A percentile compares a stretch with the other conserved stretches of the same genome.
Conservation (phyloP, 92 coral and sea anemone species). For the Epizoanthus scotinus region DNA sequence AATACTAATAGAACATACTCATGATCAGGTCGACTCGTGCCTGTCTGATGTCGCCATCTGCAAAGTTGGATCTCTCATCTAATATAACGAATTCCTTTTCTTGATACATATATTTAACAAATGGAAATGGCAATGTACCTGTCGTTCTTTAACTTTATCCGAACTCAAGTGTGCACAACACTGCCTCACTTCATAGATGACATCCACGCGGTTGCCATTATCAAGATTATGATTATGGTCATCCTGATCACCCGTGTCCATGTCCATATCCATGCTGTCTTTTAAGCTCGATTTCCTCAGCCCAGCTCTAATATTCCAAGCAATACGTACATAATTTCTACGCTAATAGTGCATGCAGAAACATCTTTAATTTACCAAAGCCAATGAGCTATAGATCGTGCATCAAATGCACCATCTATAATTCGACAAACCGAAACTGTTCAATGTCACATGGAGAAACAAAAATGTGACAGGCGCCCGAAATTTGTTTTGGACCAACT, state of each 20-base stretch:
- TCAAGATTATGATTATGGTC: too few relatives aligned
- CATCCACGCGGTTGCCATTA: not conserved
- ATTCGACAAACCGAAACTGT: too few relatives aligned
- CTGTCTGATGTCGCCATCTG: too few relatives aligned
- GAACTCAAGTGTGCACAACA: conserved; percentile 2
- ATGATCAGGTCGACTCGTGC: too few relatives aligned
- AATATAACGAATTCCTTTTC: too few relatives aligned
- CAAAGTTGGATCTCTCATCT: too few relatives aligned
- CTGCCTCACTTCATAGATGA: not conserved
- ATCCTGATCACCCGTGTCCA: too few relatives aligned
- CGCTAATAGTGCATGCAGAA: not conserved
- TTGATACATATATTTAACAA: not conserved
- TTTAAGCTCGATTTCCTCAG: not conserved
- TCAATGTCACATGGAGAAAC: conserved; percentile 4
- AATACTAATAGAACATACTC: too few relatives aligned
- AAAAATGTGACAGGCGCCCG: conserved; percentile 19
- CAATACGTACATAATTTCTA: not conserved
- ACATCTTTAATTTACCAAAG: not conserved
- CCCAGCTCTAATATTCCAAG: not conserved
- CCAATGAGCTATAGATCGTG: not conserved
- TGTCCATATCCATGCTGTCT: not conserved
- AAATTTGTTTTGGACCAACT: conserved; percentile 17
- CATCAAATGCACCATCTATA: conserved; percentile 2
- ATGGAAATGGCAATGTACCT: not conserved
- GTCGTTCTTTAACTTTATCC: conserved; percentile 25